phyloP scores from a whole-genome alignment of 2,888 invertebrate species.

The Hipparchia semele region DNA sequence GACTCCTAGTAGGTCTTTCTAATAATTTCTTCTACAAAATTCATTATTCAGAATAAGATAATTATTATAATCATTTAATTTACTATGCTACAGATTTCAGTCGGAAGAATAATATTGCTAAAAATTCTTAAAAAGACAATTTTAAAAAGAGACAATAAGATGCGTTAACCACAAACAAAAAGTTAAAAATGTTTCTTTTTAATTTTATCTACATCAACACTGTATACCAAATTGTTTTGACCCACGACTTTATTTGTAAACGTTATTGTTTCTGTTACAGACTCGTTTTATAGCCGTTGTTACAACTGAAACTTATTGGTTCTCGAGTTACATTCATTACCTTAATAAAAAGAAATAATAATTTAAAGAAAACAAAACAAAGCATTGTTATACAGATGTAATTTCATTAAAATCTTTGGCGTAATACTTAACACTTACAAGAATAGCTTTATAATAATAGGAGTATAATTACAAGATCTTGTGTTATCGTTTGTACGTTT shows the following conservation, averaged over 20 bases:
- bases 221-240: slow-evolving; percentile 12
- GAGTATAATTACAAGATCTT: neutral
- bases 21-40: no score
- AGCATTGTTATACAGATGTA: neutral
- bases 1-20: no score
- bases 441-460: neutral
- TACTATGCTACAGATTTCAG: no score
- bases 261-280: slow-evolving; percentile 22
- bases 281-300: slow-evolving; percentile 24
- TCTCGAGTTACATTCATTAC: slow-evolving; percentile 14
- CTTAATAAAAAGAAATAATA: slow-evolving; percentile 10
- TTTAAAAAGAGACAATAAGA: neutral
- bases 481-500: neutral
- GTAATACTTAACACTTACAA: slow-evolving; percentile 7
- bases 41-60: no score
- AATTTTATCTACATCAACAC: slow-evolving; percentile 8
- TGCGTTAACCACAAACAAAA: neutral
- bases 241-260: slow-evolving; percentile 15
- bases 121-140: neutral
- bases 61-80: no score
- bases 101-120: no score
- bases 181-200: neutral
- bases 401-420: slow-evolving; percentile 14
- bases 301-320: slow-evolving; percentile 21
- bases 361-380: slow-evolving; percentile 2